Percentiles rank a stretch among this genome's conserved stretches.
These are phyloP conservation scores for Dendropsophus ebraccatus DNA, from an alignment of 2,113 vertebrate species.

Conservation along the genomic window DNA sequence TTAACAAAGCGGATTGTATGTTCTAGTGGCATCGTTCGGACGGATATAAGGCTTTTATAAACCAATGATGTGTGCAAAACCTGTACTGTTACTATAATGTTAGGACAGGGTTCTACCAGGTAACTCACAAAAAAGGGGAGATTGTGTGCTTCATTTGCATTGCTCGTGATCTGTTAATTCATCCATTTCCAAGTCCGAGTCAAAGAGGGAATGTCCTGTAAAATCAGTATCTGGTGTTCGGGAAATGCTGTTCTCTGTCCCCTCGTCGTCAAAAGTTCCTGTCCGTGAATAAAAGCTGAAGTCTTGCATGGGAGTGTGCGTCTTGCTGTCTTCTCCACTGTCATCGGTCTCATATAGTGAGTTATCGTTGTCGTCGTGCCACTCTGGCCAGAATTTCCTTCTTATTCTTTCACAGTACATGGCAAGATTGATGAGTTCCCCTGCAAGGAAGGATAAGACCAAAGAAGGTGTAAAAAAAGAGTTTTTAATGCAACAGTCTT, in stretches of 20 bases:
- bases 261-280: slow-evolving; percentile 90
- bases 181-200: slow-evolving; percentile 92
- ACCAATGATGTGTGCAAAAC: slow-evolving; percentile 65
- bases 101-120: slow-evolving; percentile 22
- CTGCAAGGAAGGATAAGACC: slow-evolving; percentile 68
- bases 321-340: slow-evolving; percentile 84
- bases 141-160: slow-evolving; percentile 73
- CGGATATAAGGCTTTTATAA: slow-evolving; percentile 65
- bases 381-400: slow-evolving; percentile 95
- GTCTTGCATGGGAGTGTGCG: slow-evolving; percentile 79
- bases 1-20: slow-evolving; percentile 7
- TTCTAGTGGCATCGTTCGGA: slow-evolving; percentile 64
- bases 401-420: slow-evolving; percentile 97
- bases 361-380: slow-evolving; percentile 89
- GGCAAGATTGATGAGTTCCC: slow-evolving; percentile 93
- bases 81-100: slow-evolving; percentile 54
- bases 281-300: slow-evolving; percentile 93
- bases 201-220: slow-evolving; percentile 91
- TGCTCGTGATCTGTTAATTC: slow-evolving; percentile 86
- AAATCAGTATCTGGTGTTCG: slow-evolving; percentile 85
- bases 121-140: slow-evolving; percentile 54
- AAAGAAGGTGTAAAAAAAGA: background rate
- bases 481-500: background rate
- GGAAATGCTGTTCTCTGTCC: slow-evolving; percentile 83
- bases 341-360: slow-evolving; percentile 84